Conservation (phyloP, 2,888 invertebrate genomes). For the Campoletis raptor region DNA sequence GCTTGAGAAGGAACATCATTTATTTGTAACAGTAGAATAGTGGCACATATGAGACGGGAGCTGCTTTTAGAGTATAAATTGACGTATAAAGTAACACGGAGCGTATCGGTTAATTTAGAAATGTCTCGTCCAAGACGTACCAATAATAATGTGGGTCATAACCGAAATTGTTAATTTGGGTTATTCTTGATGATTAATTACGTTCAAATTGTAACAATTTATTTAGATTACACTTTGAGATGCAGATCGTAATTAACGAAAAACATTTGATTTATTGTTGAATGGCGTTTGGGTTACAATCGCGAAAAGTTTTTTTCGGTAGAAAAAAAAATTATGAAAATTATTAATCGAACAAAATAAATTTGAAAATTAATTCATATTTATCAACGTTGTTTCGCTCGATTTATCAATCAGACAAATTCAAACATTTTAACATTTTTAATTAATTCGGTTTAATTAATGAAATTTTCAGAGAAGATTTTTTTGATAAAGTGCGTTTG, state of each 20-base stretch:
- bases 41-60: neutral
- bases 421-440: no score
- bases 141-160: constrained; percentile 51
- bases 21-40: constrained; percentile 17
- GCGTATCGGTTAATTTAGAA: constrained; percentile 44
- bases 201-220: neutral
- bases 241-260: neutral
- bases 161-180: constrained; percentile 1
- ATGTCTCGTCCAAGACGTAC: constrained; percentile 45
- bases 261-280: neutral
- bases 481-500: no score
- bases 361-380: no score
- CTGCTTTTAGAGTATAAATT: constrained; percentile 8
- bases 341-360: no score
- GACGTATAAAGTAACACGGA: constrained; percentile 42
- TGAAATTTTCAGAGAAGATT: no score
- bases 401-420: no score
- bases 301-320: neutral
- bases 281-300: neutral
- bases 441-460: no score
- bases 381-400: no score
- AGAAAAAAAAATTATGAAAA: neutral
- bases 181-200: neutral
- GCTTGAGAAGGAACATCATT: constrained; percentile 2
- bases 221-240: neutral